Base-by-base conservation (phyloP, 37 sponge, comb jelly and placozoan species). In the Petrosia ficiformis region DNA sequence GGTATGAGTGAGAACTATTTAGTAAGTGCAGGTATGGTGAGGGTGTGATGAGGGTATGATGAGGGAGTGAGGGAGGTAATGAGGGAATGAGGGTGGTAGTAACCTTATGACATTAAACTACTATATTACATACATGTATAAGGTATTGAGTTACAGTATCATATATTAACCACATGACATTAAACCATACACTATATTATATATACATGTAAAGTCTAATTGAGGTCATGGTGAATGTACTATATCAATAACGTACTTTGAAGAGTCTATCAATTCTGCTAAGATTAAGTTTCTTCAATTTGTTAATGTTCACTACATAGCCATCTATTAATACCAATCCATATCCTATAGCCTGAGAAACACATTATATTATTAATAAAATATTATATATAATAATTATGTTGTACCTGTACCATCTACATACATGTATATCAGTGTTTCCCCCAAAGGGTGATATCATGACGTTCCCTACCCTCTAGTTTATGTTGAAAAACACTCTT, bases 301-400 rank as follows among this genome's bases (percentile, higher is more conserved):
- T 83, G 77, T 96, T 86, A 29, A 96, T 81, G 77, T 96, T 96
- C 66, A 90, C 84, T 10, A 83, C 84, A 64, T 87, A 91, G 0
- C 95, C 86, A 54, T 97, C 95, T 70, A 95, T 60, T 26, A 97
- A 67, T 0, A 92, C 75, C 48, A 97, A 65, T 26, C 92, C 90
- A 80, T 89, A 94, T 43, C 92, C 95, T 25, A 97, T 77, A 34
- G 92, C 97, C 92, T 95, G 58, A 22, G 25, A 39, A n/a, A n/a
- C n/a, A n/a, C n/a, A n/a, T n/a, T n/a, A 52, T 42, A 54, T 57
- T 10, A 21, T 36, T 25, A 14, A 44, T 48, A 36, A 4, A 39
- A 48, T 31, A 68, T 5, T 8, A 67, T 24, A 31, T 1, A 67
- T 1, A n/a, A 3, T 24, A n/a, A n/a, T n/a, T n/a, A n/a, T n/a